Base-by-base conservation (phyloP, 2,113 vertebrate species). In the Hepsetus odoe region DNA sequence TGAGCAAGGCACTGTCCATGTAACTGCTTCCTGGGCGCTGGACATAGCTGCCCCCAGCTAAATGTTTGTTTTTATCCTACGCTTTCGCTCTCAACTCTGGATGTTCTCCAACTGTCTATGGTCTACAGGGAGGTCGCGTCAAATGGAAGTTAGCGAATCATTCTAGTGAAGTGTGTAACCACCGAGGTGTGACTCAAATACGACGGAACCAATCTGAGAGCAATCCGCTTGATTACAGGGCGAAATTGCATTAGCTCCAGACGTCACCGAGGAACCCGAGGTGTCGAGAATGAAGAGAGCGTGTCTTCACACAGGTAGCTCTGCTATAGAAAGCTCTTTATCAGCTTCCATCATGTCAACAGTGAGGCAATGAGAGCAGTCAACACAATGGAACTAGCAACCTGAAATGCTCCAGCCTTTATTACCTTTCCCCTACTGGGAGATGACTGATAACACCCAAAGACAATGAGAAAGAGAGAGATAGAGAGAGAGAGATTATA, bases 251-350 rank as follows among this genome's bases (percentile, higher is more conserved):
- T 72, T 65, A 53, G 22, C 10, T 14, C 44, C 24, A 14, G 61
- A 38, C 59, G 26, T 62, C 59, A 32, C 7, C 11, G 14, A 10
- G 33, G 35, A 64, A 0, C 35, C 6, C 1, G 68, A 74, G 22
- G 74, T 78, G 18, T 30, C 51, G 1, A 16, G 35, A 16, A n/a
- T 6, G 18, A 33, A 5, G 40, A 26, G 30, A 89, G 86, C 88
- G n/a, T 77, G n/a, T 79, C 84, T 75, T 22, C 61, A 16, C 4
- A 76, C 65, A 80, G 84, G 86, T 89, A 86, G 88, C 88, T 85
- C 85, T 86, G 82, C 20, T 81, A 90, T 84, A 89, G 88, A 90
- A 46, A 80, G 79, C 84, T 83, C 83, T 86, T 89, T 88, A 90
- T 89, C 91, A 8, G 24, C 70, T 14, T 72, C 61, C 62, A 82